Percentiles rank a stretch among this genome's conserved stretches.
These are phyloP conservation scores for Gouania willdenowi DNA, from an alignment of 2,797 vertebrate genomes.

Conservation along the genomic window DNA sequence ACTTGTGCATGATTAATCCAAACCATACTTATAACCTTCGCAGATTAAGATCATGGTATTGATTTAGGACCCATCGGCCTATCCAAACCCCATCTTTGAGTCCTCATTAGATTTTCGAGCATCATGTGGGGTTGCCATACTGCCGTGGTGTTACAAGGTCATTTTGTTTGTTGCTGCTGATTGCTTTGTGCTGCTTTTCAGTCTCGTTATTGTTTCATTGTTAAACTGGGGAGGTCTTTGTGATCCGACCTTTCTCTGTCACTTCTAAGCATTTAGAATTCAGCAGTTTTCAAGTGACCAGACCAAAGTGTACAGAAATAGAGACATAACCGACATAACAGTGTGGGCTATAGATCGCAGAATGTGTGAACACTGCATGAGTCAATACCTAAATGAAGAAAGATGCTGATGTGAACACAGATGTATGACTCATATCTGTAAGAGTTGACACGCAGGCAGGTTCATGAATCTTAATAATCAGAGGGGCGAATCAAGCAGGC, in stretches of 20 bases:
- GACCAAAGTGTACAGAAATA: conserved; percentile 55
- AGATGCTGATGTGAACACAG: conserved; percentile 71
- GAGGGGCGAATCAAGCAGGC: conserved; percentile 51
- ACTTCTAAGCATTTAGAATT: conserved; percentile 42
- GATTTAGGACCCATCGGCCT: no score
- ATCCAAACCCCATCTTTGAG: no score
- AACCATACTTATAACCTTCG: no score
- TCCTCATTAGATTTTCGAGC: no score
- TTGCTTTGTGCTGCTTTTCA: neutral
- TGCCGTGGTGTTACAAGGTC: neutral
- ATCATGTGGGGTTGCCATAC: no score
- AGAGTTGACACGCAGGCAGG: conserved; percentile 59
- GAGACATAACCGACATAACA: conserved; percentile 51
- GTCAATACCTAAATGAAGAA: conserved; percentile 73
- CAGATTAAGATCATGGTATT: no score
- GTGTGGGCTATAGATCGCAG: conserved; percentile 52
- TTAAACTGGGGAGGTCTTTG: conserved; percentile 1
- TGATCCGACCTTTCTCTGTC: conserved; percentile 31
- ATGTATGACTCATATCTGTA: conserved; percentile 66
- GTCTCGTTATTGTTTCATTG: neutral
- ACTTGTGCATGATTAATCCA: no score
- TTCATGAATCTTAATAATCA: conserved; percentile 73
- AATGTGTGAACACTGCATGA: conserved; percentile 54
- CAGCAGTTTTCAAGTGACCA: conserved; percentile 37
- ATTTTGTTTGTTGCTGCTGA: neutral